Percentiles rank a stretch among this genome's conserved stretches.
These are phyloP conservation scores for Corynorhinus townsendii DNA, from an alignment of 2,113 vertebrate genomes.

Conservation along the genomic window DNA sequence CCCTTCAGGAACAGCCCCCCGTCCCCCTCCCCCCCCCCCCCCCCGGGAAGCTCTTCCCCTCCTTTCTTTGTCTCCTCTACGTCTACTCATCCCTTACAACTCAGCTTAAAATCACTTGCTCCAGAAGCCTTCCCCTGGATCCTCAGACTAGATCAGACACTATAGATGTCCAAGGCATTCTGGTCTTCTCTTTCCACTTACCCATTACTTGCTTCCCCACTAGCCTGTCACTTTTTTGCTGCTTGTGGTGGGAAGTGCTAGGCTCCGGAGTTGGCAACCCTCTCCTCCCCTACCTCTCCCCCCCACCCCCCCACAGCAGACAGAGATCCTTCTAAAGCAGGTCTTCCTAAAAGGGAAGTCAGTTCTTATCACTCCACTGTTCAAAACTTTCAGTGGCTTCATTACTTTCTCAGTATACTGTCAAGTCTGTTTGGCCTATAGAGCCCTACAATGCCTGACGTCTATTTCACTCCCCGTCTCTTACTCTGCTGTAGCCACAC, in stretches of 20 bases:
- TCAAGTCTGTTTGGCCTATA: background rate
- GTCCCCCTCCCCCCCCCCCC: fast-evolving
- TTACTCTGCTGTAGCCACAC: background rate
- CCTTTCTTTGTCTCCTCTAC: background rate
- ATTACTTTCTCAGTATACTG: background rate
- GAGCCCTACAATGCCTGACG: background rate
- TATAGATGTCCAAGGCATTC: background rate
- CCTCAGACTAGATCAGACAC: background rate
- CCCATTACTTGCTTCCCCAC: background rate
- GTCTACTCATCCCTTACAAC: background rate
- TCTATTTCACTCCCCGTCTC: background rate
- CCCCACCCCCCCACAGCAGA: background rate
- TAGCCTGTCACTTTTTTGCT: background rate
- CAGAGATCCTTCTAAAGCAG: background rate
- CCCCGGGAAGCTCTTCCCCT: background rate
- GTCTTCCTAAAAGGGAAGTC: background rate
- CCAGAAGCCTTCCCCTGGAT: background rate
- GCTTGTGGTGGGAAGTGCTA: background rate
- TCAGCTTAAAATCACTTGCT: background rate
- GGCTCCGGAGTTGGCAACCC: background rate
- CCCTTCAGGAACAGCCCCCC: background rate
- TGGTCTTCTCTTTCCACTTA: background rate
- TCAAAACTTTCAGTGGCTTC: background rate
- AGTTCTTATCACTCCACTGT: background rate
- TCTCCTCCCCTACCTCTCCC: no score